A percentile compares a stretch with the other conserved stretches of the same genome.
Conservation (phyloP, 2,113 vertebrate species). For the Montifringilla adamsi region DNA sequence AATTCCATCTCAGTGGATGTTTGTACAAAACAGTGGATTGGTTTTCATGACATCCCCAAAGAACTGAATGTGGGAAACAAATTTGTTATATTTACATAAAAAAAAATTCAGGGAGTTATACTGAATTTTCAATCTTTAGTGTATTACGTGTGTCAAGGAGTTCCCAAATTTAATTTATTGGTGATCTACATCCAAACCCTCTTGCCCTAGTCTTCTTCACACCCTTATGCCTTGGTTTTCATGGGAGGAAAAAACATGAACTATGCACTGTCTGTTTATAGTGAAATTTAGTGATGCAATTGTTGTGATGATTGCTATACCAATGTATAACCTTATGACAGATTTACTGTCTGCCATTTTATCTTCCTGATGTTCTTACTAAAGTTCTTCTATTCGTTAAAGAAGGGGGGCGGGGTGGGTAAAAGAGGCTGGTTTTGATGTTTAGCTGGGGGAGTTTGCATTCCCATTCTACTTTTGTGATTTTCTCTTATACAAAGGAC, state of each 20-base stretch:
- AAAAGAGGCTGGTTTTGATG: not conserved
- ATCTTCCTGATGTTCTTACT: not conserved
- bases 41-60: not conserved
- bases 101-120: not conserved
- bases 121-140: not conserved
- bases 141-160: not conserved
- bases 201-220: not conserved
- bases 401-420: rapidly evolving
- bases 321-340: not conserved
- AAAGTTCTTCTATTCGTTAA: not conserved
- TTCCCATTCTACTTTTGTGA: not conserved
- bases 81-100: not conserved
- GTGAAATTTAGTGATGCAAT: not conserved
- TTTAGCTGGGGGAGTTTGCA: not conserved
- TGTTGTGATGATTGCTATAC: not conserved
- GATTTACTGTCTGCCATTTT: not conserved
- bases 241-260: not conserved
- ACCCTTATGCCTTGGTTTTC: not conserved
- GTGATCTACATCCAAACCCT: not conserved
- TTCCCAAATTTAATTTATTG: not conserved
- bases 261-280: not conserved
- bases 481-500: not conserved
- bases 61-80: not conserved
- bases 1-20: not conserved
- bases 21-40: not conserved